Evolutionary conservation across 2,113 vertebrate species (phyloP), one percentile per base, ranked within the genome.

Genomic region (Porphyrio hochstetteri): DNA sequence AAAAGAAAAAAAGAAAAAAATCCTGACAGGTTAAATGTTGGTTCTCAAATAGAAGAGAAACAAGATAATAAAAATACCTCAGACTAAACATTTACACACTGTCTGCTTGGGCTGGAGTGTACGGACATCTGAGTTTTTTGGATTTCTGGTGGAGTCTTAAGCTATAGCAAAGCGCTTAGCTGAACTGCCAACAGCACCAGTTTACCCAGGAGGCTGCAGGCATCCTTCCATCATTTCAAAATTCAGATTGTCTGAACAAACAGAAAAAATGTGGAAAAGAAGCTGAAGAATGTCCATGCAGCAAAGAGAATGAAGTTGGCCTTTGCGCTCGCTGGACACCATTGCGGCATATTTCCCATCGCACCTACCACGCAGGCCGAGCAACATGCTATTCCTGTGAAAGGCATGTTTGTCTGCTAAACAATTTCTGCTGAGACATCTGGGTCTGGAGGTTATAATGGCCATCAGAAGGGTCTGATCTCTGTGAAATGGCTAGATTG

Each of bases 51-150:
- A 93, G 70, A 96, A 84, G 27, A 96, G 83, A 96, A 91, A 86
- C 69, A 94, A 97, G 90, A 96, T 95, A 96, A 97, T 97, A 95
- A 97, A 97, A 97, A 93, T 90, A 96, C 52, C 92, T 97, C 96
- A 98, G 97, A 98, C 97, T 98, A 97, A 98, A 98, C 96, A 97
- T 97, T 98, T 97, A 91, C 82, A 95, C 83, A 92, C 75, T 80
- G 86, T 97, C 96, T 98, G 91, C 95, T 92, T 96, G 92, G 82
- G 91, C 87, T 90, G 67, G 68, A 90, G 92, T 69, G 29, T 92
- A 92, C 0, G 14, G 53, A 59, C 60, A 85, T 85, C 76, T 94
- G 82, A 94, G 78, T 94, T 96, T 96, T 95, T 86, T 82, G 93
- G 88, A 95, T 91, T 93, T 96, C 93, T 97, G 67, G 84, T 91